phyloP scores from a whole-genome alignment of 2,797 vertebrate species.

The Rhabdomys pumilio region DNA sequence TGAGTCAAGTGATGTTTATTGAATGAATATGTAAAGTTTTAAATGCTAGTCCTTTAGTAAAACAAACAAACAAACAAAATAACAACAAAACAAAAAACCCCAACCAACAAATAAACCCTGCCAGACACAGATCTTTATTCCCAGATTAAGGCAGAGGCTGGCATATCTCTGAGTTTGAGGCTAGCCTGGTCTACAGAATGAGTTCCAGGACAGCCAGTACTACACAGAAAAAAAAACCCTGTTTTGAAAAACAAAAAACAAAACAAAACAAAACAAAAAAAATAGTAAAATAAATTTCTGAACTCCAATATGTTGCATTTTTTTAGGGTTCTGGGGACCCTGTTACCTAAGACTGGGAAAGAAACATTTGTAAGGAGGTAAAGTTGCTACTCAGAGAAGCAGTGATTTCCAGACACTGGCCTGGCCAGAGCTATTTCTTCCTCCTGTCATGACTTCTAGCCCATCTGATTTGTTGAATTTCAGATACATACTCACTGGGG shows the following conservation, averaged over 20 bases:
- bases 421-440: not conserved
- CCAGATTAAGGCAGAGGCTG: not conserved
- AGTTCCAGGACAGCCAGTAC: not conserved
- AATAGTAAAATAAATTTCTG: not conserved
- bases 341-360: not conserved
- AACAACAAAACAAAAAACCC: not conserved
- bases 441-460: not conserved
- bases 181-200: not conserved
- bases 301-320: conserved; percentile 21
- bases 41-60: conserved; percentile 45
- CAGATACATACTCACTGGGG: conserved; percentile 24
- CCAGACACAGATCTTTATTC: not conserved
- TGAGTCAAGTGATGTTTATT: conserved; percentile 8
- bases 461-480: conserved; percentile 61
- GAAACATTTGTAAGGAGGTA: conserved; percentile 8
- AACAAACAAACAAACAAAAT: not conserved
- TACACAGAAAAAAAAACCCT: not conserved
- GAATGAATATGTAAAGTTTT: conserved; percentile 48
- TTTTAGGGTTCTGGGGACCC: not conserved
- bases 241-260: not conserved
- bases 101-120: not conserved
- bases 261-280: not conserved
- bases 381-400: not conserved
- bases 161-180: not conserved
- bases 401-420: not conserved